Conservation (phyloP, 2,797 vertebrate genomes). For the Heteromormyrus szaboi region DNA sequence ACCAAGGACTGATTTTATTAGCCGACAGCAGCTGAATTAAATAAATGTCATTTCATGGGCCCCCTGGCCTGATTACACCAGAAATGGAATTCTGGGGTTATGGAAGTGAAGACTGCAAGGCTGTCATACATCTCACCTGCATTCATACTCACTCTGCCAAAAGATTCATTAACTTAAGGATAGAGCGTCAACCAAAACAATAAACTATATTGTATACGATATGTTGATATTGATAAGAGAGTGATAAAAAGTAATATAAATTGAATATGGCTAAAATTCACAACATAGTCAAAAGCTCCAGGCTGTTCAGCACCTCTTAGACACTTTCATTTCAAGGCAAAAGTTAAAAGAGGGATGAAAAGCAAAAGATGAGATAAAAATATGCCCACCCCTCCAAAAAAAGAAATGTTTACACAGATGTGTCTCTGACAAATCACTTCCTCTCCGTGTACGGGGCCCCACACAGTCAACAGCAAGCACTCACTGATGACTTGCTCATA, state of each 20-base stretch:
- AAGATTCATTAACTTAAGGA: not conserved
- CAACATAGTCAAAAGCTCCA: not conserved
- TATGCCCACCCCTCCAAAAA: not conserved
- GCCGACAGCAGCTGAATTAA: slow-evolving; percentile 42
- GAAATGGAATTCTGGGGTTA: slow-evolving; percentile 37
- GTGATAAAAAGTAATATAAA: not conserved
- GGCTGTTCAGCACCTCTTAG: not conserved
- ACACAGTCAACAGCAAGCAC: not conserved
- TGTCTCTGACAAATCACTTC: not conserved
- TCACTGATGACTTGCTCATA: not conserved
- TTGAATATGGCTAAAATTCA: not conserved
- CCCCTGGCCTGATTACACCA: slow-evolving; percentile 51
- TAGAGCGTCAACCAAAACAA: not conserved
- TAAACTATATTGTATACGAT: not conserved
- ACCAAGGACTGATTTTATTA: slow-evolving; percentile 37
- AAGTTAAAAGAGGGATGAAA: not conserved
- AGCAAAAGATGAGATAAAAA: not conserved
- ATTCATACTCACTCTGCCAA: slow-evolving; percentile 31
- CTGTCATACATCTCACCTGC: slow-evolving; percentile 38
- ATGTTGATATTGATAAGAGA: not conserved
- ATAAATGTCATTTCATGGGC: slow-evolving; percentile 42
- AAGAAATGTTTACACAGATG: not conserved
- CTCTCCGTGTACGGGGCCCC: not conserved
- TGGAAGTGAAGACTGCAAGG: slow-evolving; percentile 41
- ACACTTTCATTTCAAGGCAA: not conserved